phyloP scores from a whole-genome alignment of 1,140 invertebrate species.

The Eumaeus atala region DNA sequence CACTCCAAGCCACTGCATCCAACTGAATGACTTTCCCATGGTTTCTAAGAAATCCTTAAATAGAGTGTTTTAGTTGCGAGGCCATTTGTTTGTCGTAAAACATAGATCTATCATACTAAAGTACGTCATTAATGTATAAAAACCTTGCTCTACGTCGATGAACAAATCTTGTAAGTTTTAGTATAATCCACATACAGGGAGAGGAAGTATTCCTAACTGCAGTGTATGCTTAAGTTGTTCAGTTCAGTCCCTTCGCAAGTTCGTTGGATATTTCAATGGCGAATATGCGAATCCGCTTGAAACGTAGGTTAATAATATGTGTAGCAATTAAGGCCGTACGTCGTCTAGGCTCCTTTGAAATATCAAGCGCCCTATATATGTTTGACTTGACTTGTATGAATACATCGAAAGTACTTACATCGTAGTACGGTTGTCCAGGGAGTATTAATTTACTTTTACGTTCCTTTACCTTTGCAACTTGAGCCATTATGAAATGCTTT shows the following conservation, averaged over 20 bases:
- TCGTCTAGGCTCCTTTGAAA: background rate
- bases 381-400: background rate
- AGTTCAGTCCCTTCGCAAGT: too few relatives aligned
- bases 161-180: background rate
- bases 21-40: constrained; percentile 26
- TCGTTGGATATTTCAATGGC: too few relatives aligned
- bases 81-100: too few relatives aligned
- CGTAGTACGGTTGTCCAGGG: background rate
- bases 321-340: background rate
- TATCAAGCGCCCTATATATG: background rate
- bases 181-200: too few relatives aligned
- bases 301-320: background rate
- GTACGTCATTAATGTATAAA: too few relatives aligned
- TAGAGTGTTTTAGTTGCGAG: too few relatives aligned
- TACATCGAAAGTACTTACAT: constrained; percentile 3
- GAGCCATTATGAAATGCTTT: background rate
- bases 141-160: too few relatives aligned
- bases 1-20: constrained; percentile 23
- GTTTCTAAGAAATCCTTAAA: constrained; percentile 30
- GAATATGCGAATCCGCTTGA: background rate
- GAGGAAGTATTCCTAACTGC: too few relatives aligned
- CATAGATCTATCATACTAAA: background rate
- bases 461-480: background rate
- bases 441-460: constrained; percentile 1
- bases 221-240: too few relatives aligned